Conservation (phyloP, 2,888 invertebrate species). For the Callinectes sapidus region DNA sequence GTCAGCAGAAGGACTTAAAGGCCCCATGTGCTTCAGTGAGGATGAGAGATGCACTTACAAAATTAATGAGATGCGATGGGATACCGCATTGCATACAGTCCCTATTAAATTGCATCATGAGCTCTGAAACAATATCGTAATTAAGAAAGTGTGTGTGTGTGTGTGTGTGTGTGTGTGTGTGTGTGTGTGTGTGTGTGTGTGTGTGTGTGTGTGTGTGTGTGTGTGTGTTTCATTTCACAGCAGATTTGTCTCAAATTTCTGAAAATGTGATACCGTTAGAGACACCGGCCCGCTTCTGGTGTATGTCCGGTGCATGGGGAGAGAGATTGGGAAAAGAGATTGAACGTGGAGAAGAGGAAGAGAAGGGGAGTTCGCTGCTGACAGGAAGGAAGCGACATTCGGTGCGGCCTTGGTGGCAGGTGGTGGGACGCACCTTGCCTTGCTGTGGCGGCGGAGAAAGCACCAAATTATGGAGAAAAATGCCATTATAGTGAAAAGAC, state of each 20-base stretch:
- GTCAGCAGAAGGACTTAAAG: neutral
- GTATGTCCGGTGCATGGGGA: neutral
- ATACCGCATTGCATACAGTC: neutral
- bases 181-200: too few relatives aligned
- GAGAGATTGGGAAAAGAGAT: neutral
- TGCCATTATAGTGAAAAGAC: neutral
- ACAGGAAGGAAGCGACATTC: slow-evolving; percentile 7
- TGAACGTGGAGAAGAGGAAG: neutral
- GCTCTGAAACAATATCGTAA: neutral
- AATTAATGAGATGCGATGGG: neutral
- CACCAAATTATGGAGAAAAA: neutral
- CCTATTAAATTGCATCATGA: neutral
- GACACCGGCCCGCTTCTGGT: neutral
- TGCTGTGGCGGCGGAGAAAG: neutral
- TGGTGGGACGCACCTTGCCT: neutral
- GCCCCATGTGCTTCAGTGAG: neutral
- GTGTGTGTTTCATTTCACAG: neutral
- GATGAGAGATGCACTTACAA: neutral
- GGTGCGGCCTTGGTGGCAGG: neutral
- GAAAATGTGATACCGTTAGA: neutral
- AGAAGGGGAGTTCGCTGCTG: neutral
- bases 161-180: too few relatives aligned
- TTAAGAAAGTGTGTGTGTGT: neutral
- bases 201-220: too few relatives aligned
- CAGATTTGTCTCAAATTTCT: neutral